phyloP scores from a whole-genome alignment of 1,140 invertebrate species.

The Phocides pigmalion region DNA sequence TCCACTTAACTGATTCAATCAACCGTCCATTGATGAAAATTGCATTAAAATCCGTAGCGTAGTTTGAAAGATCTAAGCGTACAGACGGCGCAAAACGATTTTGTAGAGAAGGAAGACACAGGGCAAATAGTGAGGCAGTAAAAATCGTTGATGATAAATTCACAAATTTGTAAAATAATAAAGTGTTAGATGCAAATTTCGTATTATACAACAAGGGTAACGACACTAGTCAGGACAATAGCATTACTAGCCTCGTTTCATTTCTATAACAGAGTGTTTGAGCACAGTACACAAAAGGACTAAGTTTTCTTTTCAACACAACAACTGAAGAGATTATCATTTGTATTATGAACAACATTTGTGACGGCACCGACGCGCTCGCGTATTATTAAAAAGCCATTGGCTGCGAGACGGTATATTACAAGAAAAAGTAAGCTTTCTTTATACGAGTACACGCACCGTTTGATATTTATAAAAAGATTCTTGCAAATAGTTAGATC shows the following conservation, averaged over 20 bases:
- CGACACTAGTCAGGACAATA: slow-evolving; percentile 5
- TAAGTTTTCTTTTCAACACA: slow-evolving; percentile 17
- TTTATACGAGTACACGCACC: background rate
- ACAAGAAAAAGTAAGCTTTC: background rate
- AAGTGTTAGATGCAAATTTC: too few relatives aligned
- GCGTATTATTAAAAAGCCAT: slow-evolving; percentile 1
- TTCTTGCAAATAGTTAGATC: background rate
- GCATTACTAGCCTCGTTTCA: slow-evolving; percentile 15
- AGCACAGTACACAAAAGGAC: slow-evolving; percentile 9
- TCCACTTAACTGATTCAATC: too few relatives aligned
- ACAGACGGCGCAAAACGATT: too few relatives aligned
- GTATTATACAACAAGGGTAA: background rate
- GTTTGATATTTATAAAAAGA: background rate
- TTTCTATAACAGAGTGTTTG: background rate
- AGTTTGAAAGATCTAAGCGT: too few relatives aligned
- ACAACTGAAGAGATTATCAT: slow-evolving; percentile 15
- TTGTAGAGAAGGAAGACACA: too few relatives aligned
- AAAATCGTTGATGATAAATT: too few relatives aligned
- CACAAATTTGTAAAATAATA: too few relatives aligned
- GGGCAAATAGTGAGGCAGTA: too few relatives aligned
- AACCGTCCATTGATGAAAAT: too few relatives aligned
- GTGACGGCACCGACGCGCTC: background rate
- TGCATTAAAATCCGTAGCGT: too few relatives aligned
- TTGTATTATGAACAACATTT: slow-evolving; percentile 17
- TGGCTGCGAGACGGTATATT: background rate